Evolutionary conservation across 2,888 invertebrate species (phyloP), one percentile per base, ranked within the genome.

Genomic region (Cataglyphis altisquamis): DNA sequence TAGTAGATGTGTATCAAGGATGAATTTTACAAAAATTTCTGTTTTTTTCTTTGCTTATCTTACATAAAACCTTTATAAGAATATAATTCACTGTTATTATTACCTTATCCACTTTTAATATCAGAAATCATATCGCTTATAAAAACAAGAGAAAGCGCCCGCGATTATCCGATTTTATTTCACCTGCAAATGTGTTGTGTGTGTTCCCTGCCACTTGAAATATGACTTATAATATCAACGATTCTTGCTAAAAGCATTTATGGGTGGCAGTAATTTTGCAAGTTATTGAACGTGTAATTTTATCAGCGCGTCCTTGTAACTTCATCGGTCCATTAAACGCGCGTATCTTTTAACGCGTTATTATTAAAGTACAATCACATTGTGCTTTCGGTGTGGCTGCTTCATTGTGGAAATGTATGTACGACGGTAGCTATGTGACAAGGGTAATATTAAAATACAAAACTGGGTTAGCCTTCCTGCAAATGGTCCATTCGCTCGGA

Each of bases 381-480:
- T 78, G 70, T 70, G 78, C 60, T 36, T 62, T 36, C 18, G 45
- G 62, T 80, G 57, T 80, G 57, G 18, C 12, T 12, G 32, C 60
- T 21, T 21, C 32, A 45, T 70, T 60, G 70, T 25, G 45, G 36
- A 70, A 60, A 70, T 48, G 21, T 52, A 32, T 21, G 29, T 29
- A 70, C 18, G 32, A 25, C 36, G 21, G 25, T 68, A 29, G 21
- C 21, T 45, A 52, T 52, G n/a, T 15, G 70, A 70, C 78, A 68
- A 25, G 41, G 12, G 60, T 29, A 60, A 80, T 70, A 70, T 70
- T 70, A 70, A 70, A 70, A 80, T 60, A 45, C 57, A n/a, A 77
- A 83, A 83, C 83, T 83, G 29, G 83, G 78, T 80, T 70, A 70
- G 60, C 57, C 36, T 68, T 57, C 41, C 68, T 70, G 70, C 39